Conservation (phyloP, 1,140 invertebrate species). For the Plectrocnemia conspersa region DNA sequence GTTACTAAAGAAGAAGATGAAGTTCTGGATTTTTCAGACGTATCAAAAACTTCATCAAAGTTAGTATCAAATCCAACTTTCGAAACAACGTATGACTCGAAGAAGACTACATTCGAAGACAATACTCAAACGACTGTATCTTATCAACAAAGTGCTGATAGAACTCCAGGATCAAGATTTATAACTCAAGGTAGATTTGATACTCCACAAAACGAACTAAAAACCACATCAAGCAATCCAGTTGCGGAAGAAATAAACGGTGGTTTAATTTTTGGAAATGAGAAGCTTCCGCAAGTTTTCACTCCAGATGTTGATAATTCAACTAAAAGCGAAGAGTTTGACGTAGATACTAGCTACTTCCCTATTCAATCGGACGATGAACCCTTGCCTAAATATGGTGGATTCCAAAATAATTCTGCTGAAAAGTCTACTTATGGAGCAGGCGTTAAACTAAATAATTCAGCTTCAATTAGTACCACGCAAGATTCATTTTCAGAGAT, state of each 20-base stretch:
- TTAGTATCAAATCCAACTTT: constrained; percentile 21
- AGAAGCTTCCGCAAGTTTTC: constrained; percentile 29
- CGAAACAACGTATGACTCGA: constrained; percentile 14
- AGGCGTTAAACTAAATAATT: constrained; percentile 37
- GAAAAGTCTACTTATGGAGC: constrained; percentile 40
- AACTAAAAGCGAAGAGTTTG: constrained; percentile 21
- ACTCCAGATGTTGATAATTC: constrained; percentile 12
- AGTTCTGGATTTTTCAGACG: constrained; percentile 71
- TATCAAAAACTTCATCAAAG: constrained; percentile 37
- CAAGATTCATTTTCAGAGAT: constrained; percentile 23
- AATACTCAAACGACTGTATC: constrained; percentile 38
- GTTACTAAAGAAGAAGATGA: constrained; percentile 64
- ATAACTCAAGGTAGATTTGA: constrained; percentile 25
- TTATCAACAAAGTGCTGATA: constrained; percentile 36
- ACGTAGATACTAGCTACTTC: constrained; percentile 45
- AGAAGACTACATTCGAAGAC: constrained; percentile 18
- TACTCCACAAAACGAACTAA: constrained; percentile 16
- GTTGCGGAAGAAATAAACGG: constrained; percentile 47
- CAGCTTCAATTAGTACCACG: constrained; percentile 39
- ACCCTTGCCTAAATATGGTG: constrained; percentile 46
- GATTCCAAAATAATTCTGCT: constrained; percentile 52
- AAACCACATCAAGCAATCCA: constrained; percentile 41
- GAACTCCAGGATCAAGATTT: constrained; percentile 32
- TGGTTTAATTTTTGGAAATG: constrained; percentile 38
- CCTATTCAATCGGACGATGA: constrained; percentile 40